Base-by-base conservation (phyloP, 2,113 vertebrate genomes). In the Callocephalon fimbriatum region DNA sequence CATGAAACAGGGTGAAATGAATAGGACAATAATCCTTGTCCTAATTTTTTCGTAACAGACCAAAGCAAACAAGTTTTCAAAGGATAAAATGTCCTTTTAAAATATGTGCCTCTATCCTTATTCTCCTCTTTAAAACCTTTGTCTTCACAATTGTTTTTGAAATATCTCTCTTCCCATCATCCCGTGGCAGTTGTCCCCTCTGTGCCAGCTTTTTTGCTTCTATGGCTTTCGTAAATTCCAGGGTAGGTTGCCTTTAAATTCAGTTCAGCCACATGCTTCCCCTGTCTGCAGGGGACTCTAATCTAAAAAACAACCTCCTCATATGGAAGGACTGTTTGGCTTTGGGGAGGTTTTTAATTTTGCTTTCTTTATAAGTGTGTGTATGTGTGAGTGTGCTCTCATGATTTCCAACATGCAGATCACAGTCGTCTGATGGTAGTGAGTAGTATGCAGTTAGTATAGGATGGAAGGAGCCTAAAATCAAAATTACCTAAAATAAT, bases 1-100 rank as follows among this genome's bases (percentile, higher is more conserved):
- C 85, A 97, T 97, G 96, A 88, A 96, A 93, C 87, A 78, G 87
- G 80, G 56, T 97, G 89, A 97, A 97, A 96, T 54, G 68, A 94
- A 96, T 94, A 97, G 94, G 93, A 91, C 71, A 97, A 97, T 97
- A 95, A 96, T 81, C 77, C 59, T 95, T 90, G 82, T 94, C 95
- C 89, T 97, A 95, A 96, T 90, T 98, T 97, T 97, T 91, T 68
- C 79, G 76, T 78, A 97, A 92, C 75, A 93, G 85, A 97, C 93
- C 58, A 95, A 63, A 82, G 61, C 78, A 90, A 86, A 94, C 87
- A 93, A 71, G 58, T 80, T 94, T 89, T 86, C 50, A 76, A 90
- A 94, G 54, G 90, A 78, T 74, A 92, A 91, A 91, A 93, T 86
- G n/a, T 15, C 86, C 65, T 94, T 90, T 95, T 84, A 89, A 90